Percentiles rank a stretch among this genome's conserved stretches.
These are phyloP conservation scores for Hemistola chrysoprasaria DNA, from an alignment of 2,888 invertebrate genomes.

Conservation along the genomic window DNA sequence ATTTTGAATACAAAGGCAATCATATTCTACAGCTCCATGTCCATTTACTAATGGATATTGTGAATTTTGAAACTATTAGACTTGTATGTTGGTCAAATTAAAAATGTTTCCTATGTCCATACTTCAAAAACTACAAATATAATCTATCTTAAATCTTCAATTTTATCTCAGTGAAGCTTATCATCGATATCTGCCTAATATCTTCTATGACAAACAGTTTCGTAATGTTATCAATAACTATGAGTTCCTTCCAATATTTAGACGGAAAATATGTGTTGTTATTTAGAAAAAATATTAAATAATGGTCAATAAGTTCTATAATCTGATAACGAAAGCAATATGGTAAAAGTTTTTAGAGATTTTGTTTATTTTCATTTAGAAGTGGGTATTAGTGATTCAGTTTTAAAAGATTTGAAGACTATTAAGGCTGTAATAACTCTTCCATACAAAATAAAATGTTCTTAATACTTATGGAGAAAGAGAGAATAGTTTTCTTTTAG, in stretches of 20 bases:
- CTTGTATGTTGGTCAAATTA: too few relatives aligned
- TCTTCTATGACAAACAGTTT: neutral
- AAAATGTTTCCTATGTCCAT: too few relatives aligned
- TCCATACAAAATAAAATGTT: too few relatives aligned
- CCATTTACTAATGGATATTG: too few relatives aligned
- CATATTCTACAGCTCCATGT: too few relatives aligned
- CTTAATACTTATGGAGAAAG: too few relatives aligned
- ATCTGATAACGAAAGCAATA: slow-evolving; percentile 50
- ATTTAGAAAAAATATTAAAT: slow-evolving; percentile 7
- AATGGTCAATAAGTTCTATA: slow-evolving; percentile 42
- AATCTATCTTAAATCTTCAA: slow-evolving; percentile 1
- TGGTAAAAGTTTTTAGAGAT: slow-evolving; percentile 36
- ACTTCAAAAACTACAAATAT: neutral
- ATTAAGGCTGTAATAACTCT: too few relatives aligned
- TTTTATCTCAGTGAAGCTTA: slow-evolving; percentile 9
- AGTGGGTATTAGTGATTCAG: too few relatives aligned
- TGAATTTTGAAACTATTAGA: too few relatives aligned
- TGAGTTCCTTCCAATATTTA: neutral
- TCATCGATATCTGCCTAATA: slow-evolving; percentile 7
- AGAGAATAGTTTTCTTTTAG: too few relatives aligned
- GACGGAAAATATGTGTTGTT: slow-evolving; percentile 7
- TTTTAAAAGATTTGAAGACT: too few relatives aligned
- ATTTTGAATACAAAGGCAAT: too few relatives aligned
- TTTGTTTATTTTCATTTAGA: neutral
- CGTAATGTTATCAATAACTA: slow-evolving; percentile 5